These are phyloP conservation scores for Gorsachius magnificus DNA, from an alignment of 2,797 vertebrate species.

Conservation along the genomic window DNA sequence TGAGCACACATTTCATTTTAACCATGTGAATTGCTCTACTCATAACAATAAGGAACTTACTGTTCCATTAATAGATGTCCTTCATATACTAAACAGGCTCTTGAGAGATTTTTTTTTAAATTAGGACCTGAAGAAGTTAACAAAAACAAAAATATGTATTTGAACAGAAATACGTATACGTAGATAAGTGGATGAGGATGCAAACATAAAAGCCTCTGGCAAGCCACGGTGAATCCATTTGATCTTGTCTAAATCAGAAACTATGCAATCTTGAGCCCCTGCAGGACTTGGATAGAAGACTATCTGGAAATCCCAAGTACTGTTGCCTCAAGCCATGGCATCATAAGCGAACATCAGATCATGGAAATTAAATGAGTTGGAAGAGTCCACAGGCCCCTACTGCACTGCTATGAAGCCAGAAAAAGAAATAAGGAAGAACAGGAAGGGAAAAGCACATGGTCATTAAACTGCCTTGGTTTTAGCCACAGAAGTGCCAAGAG, in stretches of 20 bases:
- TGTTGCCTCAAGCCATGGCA: not conserved
- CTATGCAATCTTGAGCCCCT: not conserved
- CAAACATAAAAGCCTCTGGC: not conserved
- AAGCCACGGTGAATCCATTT: not conserved
- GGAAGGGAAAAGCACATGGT: not conserved
- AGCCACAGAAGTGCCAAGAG: not conserved
- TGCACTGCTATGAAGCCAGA: not conserved
- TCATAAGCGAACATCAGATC: not conserved
- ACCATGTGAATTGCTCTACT: not conserved
- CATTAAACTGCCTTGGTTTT: not conserved
- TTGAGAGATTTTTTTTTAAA: not conserved
- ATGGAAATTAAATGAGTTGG: not conserved
- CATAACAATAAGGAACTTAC: not conserved
- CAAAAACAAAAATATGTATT: not conserved
- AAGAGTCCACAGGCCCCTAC: not conserved
- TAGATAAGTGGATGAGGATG: not conserved
- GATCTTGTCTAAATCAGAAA: not conserved
- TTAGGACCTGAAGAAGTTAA: not conserved
- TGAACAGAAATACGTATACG: not conserved
- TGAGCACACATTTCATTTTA: not conserved
- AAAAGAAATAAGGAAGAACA: not conserved
- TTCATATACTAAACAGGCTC: not conserved
- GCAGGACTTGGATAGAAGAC: not conserved
- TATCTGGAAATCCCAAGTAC: not conserved
- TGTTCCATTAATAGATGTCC: not conserved